Percentiles rank a stretch among this genome's conserved stretches.
Evolutionary conservation across 2,113 vertebrate genomes (phyloP).

Genomic region (Nerophis lumbriciformis): DNA sequence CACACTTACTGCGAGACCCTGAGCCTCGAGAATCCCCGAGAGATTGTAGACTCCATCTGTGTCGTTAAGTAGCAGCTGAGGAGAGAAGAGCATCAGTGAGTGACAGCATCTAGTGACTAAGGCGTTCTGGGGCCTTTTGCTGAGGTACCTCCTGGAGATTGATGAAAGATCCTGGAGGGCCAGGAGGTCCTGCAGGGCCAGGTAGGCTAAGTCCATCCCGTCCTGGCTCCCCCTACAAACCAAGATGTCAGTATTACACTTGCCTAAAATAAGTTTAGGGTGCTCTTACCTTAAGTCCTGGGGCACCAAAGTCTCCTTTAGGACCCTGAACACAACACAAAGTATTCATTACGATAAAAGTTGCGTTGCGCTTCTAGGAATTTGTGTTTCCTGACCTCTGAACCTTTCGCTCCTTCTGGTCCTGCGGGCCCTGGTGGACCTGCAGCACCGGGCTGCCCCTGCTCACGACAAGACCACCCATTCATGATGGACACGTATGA

Average conservation of each 20-base stretch:
- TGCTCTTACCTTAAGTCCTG: constrained; percentile 78
- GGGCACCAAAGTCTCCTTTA: constrained; percentile 80
- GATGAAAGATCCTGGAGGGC: constrained; percentile 77
- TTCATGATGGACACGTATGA: neutral
- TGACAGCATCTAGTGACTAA: neutral
- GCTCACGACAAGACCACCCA: constrained; percentile 20
- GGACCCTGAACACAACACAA: constrained; percentile 69
- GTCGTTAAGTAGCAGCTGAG: constrained; percentile 79
- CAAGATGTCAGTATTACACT: neutral
- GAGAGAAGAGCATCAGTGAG: constrained; percentile 6
- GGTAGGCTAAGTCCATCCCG: constrained; percentile 69
- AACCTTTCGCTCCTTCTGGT: constrained; percentile 53
- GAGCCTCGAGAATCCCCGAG: constrained; percentile 73
- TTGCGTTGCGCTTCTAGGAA: neutral
- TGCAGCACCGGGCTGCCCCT: constrained; percentile 66
- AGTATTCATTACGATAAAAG: neutral
- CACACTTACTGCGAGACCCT: constrained; percentile 30
- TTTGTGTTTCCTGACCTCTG: constrained; percentile 50
- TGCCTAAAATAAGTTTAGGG: neutral
- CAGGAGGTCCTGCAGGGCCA: constrained; percentile 84
- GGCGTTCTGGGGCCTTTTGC: neutral
- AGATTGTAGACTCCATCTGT: constrained; percentile 79
- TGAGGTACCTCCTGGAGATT: constrained; percentile 78
- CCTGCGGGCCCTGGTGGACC: constrained; percentile 66
- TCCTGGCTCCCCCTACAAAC: constrained; percentile 81